phyloP scores from a whole-genome alignment of 2,888 invertebrate genomes.

The Hecatera dysodea region DNA sequence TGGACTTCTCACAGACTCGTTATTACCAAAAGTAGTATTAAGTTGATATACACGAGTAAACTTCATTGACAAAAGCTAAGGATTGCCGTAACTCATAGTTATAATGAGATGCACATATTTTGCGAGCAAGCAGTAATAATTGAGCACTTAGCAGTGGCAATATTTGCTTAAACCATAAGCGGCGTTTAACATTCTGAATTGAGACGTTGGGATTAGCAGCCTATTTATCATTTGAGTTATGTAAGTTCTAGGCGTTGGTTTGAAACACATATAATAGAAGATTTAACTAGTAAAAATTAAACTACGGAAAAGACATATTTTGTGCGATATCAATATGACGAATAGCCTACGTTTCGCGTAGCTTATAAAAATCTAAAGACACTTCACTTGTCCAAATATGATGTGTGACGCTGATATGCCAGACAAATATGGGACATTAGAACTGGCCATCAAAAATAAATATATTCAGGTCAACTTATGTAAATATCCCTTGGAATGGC shows the following conservation, averaged over 20 bases:
- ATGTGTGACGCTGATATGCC: too few species aligned
- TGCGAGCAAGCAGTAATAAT: conserved; percentile 30
- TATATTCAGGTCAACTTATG: too few species aligned
- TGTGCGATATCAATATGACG: too few species aligned
- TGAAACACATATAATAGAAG: background rate
- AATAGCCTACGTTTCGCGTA: too few species aligned
- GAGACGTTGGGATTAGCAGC: conserved; percentile 3
- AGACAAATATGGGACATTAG: too few species aligned
- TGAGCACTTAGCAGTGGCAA: conserved; percentile 48
- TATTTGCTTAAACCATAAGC: conserved; percentile 47
- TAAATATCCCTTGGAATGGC: too few species aligned
- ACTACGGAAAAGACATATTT: too few species aligned
- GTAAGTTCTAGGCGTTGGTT: background rate
- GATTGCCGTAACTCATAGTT: conserved; percentile 16
- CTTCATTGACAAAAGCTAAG: conserved; percentile 6
- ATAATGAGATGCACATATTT: conserved; percentile 37
- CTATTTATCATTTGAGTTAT: conserved; percentile 18
- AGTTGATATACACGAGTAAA: too few species aligned
- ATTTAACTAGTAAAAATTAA: background rate
- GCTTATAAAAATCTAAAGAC: background rate
- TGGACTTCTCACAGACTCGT: background rate
- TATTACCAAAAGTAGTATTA: background rate
- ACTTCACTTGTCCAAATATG: background rate
- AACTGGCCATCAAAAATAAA: too few species aligned
- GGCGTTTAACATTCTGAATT: conserved; percentile 3